Evolutionary conservation across 2,113 vertebrate species (phyloP).

Genomic region (Trachemys scripta): DNA sequence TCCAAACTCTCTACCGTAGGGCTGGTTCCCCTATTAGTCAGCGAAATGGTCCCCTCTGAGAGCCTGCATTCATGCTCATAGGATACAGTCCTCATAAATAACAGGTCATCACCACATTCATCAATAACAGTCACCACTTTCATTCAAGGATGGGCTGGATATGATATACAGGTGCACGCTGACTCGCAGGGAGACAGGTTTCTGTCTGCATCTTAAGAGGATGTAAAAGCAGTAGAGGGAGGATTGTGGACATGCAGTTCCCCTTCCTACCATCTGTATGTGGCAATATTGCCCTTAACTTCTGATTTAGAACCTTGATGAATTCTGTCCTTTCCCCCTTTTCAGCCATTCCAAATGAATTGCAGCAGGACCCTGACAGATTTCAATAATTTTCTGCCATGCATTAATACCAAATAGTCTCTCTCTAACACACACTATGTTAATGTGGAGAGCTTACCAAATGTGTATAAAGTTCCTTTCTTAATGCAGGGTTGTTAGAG

Average conservation of each 20-base stretch:
- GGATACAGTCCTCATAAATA: not conserved
- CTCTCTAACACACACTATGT: not conserved
- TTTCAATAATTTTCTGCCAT: not conserved
- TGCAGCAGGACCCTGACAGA: not conserved
- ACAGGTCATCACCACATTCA: not conserved
- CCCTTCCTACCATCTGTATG: not conserved
- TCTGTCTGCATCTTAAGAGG: conserved; percentile 51
- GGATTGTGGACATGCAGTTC: not conserved
- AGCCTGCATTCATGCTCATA: not conserved
- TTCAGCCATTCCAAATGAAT: not conserved
- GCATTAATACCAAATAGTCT: not conserved
- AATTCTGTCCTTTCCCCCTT: not conserved
- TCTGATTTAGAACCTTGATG: not conserved
- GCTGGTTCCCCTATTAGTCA: not conserved
- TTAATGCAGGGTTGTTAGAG: not conserved
- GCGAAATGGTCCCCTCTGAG: not conserved
- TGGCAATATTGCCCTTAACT: not conserved
- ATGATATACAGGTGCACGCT: not conserved
- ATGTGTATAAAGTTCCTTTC: not conserved
- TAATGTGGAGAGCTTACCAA: too few species aligned
- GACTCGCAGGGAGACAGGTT: not conserved
- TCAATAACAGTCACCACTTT: not conserved
- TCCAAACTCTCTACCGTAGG: not conserved
- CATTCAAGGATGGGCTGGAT: not conserved
- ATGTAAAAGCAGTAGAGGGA: not conserved